Base-by-base conservation (phyloP, 2,113 vertebrate species). In the Athene noctua region DNA sequence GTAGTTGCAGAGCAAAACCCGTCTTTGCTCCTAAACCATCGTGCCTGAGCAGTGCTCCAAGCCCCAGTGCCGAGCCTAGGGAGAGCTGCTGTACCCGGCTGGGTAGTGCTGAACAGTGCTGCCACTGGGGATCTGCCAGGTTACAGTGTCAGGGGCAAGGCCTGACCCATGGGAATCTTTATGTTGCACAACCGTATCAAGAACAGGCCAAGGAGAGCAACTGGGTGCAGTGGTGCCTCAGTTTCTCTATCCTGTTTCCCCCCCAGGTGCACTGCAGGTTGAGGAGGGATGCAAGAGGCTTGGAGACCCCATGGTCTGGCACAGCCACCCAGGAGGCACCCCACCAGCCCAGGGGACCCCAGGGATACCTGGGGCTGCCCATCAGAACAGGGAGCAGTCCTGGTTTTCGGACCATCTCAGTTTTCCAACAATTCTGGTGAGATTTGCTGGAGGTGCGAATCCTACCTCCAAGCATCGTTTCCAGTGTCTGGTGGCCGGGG, bases 221-320 rank as follows among this genome's bases (percentile, higher is more conserved):
- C 27, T 5, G 9, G 54, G 8, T 22, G 22, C 29, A 26, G 55
- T 1, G 0, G 5, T 80, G 74, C 72, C 91, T 95, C 32, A 10
- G 72, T 89, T 92, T 92, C 67, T 25, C n/a, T 15, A 25, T 13
- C 9, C 34, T 34, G 26, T 55, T 70, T 15, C 15, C 4, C 2
- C 0, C 6, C 5, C 1, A 0, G 15, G 54, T 9, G 1, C 11
- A 34, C 8, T 1, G 1, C 14, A 14, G 18, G 8, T 32, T 86
- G 77, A 77, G 46, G 26, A 96, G 14, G 9, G 11, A 3, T 44
- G 15, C 0, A 0, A 70, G 63, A 52, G 13, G 30, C 30, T 84
- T 7, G 1, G 42, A 52, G 65, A 36, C 5, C 34, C n/a, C 54
- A 5, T 38, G 46, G 9, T 46, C 6, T 65, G 55, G 22, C 11